A percentile compares a stretch with the other conserved stretches of the same genome.
These are phyloP conservation scores for Tetragonula clypearis DNA, from an alignment of 1,140 invertebrate species.

Conservation along the genomic window DNA sequence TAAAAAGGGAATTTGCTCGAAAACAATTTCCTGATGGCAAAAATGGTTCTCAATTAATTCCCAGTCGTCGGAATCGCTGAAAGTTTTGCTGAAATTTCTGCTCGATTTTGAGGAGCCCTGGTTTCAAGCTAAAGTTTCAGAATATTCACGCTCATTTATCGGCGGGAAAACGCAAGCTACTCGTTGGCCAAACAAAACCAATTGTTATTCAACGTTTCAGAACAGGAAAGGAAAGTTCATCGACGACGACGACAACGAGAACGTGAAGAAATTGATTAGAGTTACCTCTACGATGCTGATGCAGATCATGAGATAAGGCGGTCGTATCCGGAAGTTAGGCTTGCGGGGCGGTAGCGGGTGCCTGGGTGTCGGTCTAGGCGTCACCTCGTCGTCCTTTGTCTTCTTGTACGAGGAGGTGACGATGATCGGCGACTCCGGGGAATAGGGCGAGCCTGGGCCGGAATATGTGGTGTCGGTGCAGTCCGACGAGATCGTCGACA, in stretches of 20 bases:
- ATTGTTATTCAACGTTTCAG: too few species aligned
- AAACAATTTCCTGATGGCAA: too few species aligned
- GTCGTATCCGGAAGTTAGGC: slow-evolving; percentile 78
- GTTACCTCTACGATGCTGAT: slow-evolving; percentile 79
- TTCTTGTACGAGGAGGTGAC: slow-evolving; percentile 72
- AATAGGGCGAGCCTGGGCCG: slow-evolving; percentile 67
- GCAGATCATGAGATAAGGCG: slow-evolving; percentile 80
- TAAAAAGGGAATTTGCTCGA: too few species aligned
- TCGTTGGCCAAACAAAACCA: too few species aligned
- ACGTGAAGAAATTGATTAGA: background rate
- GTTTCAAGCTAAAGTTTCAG: too few species aligned
- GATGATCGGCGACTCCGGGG: slow-evolving; percentile 67
- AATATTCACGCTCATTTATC: too few species aligned
- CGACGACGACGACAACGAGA: too few species aligned
- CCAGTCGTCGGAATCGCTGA: too few species aligned
- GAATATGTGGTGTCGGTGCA: slow-evolving; percentile 73
- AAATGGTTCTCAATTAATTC: too few species aligned
- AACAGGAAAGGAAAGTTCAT: background rate
- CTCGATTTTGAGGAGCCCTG: too few species aligned
- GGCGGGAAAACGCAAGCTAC: too few species aligned
- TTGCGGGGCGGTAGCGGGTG: slow-evolving; percentile 70
- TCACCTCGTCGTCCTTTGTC: slow-evolving; percentile 69
- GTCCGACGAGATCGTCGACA: slow-evolving; percentile 77
- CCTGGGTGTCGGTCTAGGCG: slow-evolving; percentile 69
- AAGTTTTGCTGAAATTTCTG: too few species aligned